Evolutionary conservation across 1,140 invertebrate genomes (phyloP).

Genomic region (Uloborus diversus): DNA sequence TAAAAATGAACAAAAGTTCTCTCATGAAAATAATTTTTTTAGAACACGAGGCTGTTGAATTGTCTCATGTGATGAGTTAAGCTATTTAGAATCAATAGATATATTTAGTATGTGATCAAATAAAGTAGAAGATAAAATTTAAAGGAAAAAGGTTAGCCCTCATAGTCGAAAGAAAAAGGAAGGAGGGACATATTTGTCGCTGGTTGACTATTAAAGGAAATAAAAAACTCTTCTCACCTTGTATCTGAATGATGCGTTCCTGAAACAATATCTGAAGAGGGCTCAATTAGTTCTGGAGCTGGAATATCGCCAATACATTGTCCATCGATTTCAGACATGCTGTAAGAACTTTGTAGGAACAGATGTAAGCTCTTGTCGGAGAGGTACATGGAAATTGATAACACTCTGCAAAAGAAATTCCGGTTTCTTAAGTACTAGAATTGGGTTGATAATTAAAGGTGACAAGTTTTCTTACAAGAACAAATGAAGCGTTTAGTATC

Average conservation of each 20-base stretch:
- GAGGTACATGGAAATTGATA: constrained; percentile 6
- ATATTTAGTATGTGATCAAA: neutral
- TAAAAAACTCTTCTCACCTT: no score
- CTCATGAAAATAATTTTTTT: no score
- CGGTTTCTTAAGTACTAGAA: no score
- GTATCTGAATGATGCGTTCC: neutral
- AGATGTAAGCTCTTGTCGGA: constrained; percentile 45
- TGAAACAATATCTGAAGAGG: neutral
- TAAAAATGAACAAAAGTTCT: no score
- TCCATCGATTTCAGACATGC: constrained; percentile 34
- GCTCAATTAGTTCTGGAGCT: constrained; percentile 23
- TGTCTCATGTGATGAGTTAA: neutral
- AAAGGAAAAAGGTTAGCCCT: neutral
- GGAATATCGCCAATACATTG: constrained; percentile 40
- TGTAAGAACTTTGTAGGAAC: constrained; percentile 28
- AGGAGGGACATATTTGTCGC: no score
- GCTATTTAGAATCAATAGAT: no score
- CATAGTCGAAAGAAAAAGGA: no score
- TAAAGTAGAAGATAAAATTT: neutral
- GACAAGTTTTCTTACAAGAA: no score
- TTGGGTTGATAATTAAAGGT: no score
- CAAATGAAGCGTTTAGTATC: no score
- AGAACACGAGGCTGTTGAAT: no score
- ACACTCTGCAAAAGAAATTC: constrained; percentile 23
- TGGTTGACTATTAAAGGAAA: no score